These are phyloP conservation scores for Apostichopus japonicus DNA, from an alignment of 35 echinoderm and acorn worm species.

Conservation along the genomic window DNA sequence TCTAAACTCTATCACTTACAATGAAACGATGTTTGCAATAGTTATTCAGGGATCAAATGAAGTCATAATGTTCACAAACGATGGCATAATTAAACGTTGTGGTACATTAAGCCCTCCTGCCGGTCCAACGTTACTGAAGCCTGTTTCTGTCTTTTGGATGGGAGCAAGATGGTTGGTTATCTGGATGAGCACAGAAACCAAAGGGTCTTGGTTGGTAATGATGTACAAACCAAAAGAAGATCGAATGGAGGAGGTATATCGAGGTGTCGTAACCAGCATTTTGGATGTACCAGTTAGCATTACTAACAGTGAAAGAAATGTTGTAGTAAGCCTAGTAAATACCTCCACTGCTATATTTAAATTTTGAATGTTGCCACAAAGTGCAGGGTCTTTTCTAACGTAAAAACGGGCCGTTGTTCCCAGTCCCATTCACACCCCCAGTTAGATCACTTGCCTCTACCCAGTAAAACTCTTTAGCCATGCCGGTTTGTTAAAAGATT, in stretches of 20 bases:
- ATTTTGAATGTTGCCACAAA: too few species aligned
- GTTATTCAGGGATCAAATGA: background rate
- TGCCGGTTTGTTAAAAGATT: too few species aligned
- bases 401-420: too few species aligned
- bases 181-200: background rate
- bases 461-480: too few species aligned
- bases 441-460: too few species aligned
- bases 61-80: background rate
- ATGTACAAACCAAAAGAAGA: constrained; percentile 31
- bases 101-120: constrained; percentile 6
- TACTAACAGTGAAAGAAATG: constrained; percentile 26
- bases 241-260: constrained; percentile 6
- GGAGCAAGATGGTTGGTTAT: constrained; percentile 25
- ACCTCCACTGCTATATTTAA: background rate
- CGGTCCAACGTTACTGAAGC: background rate
- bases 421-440: too few species aligned
- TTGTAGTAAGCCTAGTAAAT: constrained; percentile 1
- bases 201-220: background rate
- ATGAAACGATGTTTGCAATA: background rate
- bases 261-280: background rate
- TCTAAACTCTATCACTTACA: background rate
- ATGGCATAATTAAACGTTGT: background rate
- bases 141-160: constrained; percentile 4
- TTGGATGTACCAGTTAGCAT: constrained; percentile 24
- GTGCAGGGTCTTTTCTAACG: too few species aligned